These are phyloP conservation scores for Odontophorus gujanensis DNA, from an alignment of 2,113 vertebrate genomes.

Conservation along the genomic window DNA sequence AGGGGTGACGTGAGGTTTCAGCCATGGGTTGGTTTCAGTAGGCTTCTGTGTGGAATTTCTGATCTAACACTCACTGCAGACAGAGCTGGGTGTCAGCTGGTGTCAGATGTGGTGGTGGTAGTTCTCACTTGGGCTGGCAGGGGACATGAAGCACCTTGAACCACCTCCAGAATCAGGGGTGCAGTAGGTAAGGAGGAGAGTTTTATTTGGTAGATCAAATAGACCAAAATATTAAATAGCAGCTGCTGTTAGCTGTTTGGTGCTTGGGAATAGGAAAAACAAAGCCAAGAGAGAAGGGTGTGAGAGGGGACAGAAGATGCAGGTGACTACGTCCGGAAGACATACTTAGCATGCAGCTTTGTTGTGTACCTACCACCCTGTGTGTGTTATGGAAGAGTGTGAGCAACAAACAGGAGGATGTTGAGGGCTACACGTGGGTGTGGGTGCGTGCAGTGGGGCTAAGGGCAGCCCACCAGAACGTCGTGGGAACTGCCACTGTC, in stretches of 20 bases:
- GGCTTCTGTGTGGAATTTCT: background rate
- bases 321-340: conserved; percentile 20
- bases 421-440: rapidly evolving
- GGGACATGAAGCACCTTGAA: background rate
- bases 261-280: background rate
- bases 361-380: background rate
- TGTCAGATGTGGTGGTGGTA: background rate
- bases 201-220: background rate
- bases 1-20: background rate
- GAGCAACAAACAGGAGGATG: background rate
- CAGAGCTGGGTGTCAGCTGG: rapidly evolving
- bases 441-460: rapidly evolving
- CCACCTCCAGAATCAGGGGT: background rate
- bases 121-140: background rate
- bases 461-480: rapidly evolving
- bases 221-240: background rate
- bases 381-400: background rate
- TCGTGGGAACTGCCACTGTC: background rate
- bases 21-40: background rate
- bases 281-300: background rate
- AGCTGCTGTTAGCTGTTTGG: background rate
- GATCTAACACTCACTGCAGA: background rate
- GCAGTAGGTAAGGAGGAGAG: background rate
- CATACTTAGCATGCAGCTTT: conserved; percentile 14
- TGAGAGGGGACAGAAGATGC: conserved; percentile 8